Evolutionary conservation across 2,888 invertebrate species (phyloP).

Genomic region (Lepidocyrtoides sp.): DNA sequence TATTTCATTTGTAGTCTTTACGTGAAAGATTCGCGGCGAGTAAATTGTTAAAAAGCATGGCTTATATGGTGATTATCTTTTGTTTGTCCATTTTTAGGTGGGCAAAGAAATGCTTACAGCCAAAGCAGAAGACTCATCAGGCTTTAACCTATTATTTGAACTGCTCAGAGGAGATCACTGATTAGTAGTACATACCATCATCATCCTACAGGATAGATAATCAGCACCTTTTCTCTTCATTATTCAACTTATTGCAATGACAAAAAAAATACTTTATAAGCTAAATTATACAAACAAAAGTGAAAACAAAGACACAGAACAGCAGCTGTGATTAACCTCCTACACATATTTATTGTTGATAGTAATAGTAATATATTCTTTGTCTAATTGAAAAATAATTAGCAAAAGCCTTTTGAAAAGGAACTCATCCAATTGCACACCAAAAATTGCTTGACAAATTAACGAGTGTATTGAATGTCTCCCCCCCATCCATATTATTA

Average conservation of each 20-base stretch:
- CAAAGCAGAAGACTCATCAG: conserved; percentile 94
- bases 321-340: conserved; percentile 77
- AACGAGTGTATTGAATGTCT: not conserved
- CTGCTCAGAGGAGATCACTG: conserved; percentile 97
- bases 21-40: too few relatives aligned
- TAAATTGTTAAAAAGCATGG: not conserved
- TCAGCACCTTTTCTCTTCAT: conserved; percentile 50
- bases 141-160: conserved; percentile 98
- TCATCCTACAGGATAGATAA: conserved; percentile 25
- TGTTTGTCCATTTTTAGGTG: conserved; percentile 90
- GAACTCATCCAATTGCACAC: not conserved
- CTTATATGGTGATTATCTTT: too few relatives aligned
- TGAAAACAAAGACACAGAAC: conserved; percentile 79
- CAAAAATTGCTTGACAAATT: conserved; percentile 26
- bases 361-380: conserved; percentile 33
- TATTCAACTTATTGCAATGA: conserved; percentile 53
- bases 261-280: conserved; percentile 25
- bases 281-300: conserved; percentile 41
- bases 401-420: conserved; percentile 18
- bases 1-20: too few relatives aligned
- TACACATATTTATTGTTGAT: conserved; percentile 68
- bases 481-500: not conserved
- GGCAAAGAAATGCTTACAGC: conserved; percentile 97
- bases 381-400: conserved; percentile 5
- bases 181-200: conserved; percentile 85